Conservation (phyloP, 2,888 invertebrate genomes). For the Eupithecia vulgata region DNA sequence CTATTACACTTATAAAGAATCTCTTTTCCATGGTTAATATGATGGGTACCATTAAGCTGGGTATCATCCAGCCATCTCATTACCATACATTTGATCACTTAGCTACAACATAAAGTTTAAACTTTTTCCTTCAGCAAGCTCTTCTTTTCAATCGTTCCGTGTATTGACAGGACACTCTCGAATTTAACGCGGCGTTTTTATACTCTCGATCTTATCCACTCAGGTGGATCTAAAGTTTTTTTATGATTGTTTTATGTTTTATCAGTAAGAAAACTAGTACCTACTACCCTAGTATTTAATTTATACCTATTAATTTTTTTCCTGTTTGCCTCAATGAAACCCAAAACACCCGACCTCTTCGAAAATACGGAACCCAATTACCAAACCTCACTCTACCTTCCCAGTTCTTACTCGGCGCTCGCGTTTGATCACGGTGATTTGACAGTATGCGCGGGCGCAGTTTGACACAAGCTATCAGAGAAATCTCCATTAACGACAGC, state of each 20-base stretch:
- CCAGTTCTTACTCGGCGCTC: constrained; percentile 53
- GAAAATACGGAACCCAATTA: background rate
- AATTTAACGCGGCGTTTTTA: constrained; percentile 50
- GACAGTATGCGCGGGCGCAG: constrained; percentile 68
- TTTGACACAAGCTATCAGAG: constrained; percentile 75
- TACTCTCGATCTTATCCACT: no score
- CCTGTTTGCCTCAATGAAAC: background rate
- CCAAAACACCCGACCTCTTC: background rate
- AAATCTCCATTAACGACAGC: constrained; percentile 80
- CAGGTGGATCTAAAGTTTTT: no score
- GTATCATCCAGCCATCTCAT: constrained; percentile 32
- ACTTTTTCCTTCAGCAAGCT: constrained; percentile 49
- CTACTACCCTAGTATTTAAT: no score
- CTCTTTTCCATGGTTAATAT: background rate
- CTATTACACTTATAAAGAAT: background rate
- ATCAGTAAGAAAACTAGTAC: no score
- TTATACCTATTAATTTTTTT: no score
- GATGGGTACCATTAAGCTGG: background rate
- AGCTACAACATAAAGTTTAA: constrained; percentile 49
- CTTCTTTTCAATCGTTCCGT: constrained; percentile 58
- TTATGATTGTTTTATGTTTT: no score
- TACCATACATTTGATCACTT: constrained; percentile 38
- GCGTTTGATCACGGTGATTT: constrained; percentile 78
- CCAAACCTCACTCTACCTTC: constrained; percentile 1
- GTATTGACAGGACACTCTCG: constrained; percentile 71